A percentile compares a stretch with the other conserved stretches of the same genome.
These are phyloP conservation scores for Taphrorychus bicolor DNA, from an alignment of 2,888 invertebrate species.

Conservation along the genomic window DNA sequence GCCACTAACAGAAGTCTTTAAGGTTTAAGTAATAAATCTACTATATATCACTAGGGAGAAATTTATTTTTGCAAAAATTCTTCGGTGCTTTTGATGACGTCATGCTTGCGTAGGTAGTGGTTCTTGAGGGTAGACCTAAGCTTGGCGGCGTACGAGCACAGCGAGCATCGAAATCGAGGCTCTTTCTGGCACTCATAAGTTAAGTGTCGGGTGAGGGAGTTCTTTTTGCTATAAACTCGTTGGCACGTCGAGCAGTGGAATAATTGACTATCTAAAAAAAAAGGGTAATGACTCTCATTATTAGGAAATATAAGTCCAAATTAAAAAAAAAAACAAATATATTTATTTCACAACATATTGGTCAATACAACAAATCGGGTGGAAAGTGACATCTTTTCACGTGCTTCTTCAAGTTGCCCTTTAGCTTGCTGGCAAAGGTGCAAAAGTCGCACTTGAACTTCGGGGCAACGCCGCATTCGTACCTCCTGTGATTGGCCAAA, in stretches of 20 bases:
- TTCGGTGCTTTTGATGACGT: constrained; percentile 21
- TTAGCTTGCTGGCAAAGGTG: not conserved
- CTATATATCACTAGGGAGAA: too few relatives aligned
- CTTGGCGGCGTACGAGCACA: constrained; percentile 46
- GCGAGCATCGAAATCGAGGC: constrained; percentile 46
- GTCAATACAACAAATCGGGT: too few relatives aligned
- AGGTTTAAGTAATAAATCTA: too few relatives aligned
- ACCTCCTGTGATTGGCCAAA: constrained; percentile 42
- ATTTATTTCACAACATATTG: not conserved
- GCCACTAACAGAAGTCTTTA: too few relatives aligned
- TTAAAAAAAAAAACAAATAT: not conserved
- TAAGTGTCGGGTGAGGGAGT: constrained; percentile 49
- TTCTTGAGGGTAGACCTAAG: constrained; percentile 48
- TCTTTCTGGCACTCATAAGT: constrained; percentile 51
- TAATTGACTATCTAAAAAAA: too few relatives aligned
- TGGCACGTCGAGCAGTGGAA: constrained; percentile 47
- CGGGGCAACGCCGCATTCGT: constrained; percentile 45
- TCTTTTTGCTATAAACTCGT: constrained; percentile 46
- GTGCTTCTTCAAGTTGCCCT: constrained; percentile 18
- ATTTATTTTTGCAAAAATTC: too few relatives aligned
- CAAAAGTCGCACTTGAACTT: constrained; percentile 35
- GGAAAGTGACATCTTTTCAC: not conserved
- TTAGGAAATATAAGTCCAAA: not conserved
- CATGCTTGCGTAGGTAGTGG: constrained; percentile 43
- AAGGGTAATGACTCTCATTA: too few relatives aligned